phyloP scores from a whole-genome alignment of 2,888 invertebrate genomes.

The Laspeyria flexula region DNA sequence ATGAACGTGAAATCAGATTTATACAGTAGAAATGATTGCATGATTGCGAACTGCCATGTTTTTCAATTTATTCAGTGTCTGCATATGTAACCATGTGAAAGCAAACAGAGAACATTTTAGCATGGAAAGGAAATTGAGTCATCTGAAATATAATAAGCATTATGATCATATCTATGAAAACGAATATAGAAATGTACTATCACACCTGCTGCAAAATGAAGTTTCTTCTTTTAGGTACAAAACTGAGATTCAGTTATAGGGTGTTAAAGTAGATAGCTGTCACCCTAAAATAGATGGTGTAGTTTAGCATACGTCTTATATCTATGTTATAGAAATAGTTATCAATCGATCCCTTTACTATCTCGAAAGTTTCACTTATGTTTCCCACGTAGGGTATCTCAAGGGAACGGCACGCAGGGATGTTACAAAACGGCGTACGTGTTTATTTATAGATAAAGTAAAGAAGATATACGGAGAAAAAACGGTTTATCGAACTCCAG shows the following conservation, averaged over 20 bases:
- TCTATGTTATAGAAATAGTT: conserved; percentile 15
- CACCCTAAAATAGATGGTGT: not conserved
- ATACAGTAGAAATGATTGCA: conserved; percentile 31
- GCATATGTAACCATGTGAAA: conserved; percentile 2
- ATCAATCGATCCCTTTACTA: conserved; percentile 23
- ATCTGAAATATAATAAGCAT: not conserved
- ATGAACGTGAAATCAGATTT: conserved; percentile 70
- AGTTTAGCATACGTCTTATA: not conserved
- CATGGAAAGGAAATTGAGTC: not conserved
- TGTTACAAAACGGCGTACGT: conserved; percentile 25
- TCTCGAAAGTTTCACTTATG: conserved; percentile 34
- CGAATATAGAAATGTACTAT: not conserved
- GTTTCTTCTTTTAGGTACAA: not conserved
- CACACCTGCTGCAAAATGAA: not conserved
- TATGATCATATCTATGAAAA: not conserved
- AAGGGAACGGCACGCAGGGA: conserved; percentile 20
- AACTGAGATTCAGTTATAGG: not conserved
- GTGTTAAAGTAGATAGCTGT: not conserved
- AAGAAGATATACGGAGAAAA: conserved; percentile 20
- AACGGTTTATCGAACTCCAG: conserved; percentile 28
- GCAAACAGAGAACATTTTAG: conserved; percentile 2
- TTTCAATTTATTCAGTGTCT: conserved; percentile 17
- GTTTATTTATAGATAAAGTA: conserved; percentile 35
- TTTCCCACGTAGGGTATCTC: conserved; percentile 28
- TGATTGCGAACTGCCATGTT: conserved; percentile 13